Evolutionary conservation across 2,888 invertebrate species (phyloP).

Genomic region (Eremobia ochroleuca): DNA sequence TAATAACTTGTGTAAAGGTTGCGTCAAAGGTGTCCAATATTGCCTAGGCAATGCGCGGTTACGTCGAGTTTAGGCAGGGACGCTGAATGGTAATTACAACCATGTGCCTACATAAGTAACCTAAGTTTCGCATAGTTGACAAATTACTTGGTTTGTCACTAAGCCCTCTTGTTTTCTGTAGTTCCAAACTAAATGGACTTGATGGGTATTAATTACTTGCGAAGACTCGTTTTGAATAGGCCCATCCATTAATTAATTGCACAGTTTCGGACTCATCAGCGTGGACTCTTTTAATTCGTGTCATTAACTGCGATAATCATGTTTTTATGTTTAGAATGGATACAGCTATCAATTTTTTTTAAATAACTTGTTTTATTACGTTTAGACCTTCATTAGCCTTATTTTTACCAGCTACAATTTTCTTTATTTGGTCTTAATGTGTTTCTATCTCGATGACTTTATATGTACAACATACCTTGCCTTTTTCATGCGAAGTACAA

Average conservation of each 20-base stretch:
- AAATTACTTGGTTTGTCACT: conserved; percentile 54
- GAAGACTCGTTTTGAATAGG: conserved; percentile 41
- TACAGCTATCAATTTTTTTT: conserved; percentile 21
- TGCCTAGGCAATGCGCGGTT: conserved; percentile 59
- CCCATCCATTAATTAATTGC: conserved; percentile 48
- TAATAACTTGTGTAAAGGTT: conserved; percentile 60
- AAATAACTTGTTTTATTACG: conserved; percentile 42
- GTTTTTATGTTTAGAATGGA: conserved; percentile 35
- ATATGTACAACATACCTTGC: conserved; percentile 37
- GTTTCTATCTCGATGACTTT: conserved; percentile 40
- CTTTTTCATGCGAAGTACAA: conserved; percentile 26
- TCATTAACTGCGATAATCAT: conserved; percentile 42
- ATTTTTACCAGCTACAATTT: conserved; percentile 49
- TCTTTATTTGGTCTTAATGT: conserved; percentile 55
- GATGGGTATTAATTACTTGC: conserved; percentile 55
- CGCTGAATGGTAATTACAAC: conserved; percentile 42
- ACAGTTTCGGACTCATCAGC: conserved; percentile 45
- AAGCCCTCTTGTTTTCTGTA: conserved; percentile 50
- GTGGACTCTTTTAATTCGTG: conserved; percentile 40
- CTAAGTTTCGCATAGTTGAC: conserved; percentile 52
- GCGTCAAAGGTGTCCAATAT: conserved; percentile 62
- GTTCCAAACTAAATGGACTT: conserved; percentile 52
- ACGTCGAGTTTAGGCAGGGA: conserved; percentile 32
- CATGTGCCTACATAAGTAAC: conserved; percentile 34
- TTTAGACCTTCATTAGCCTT: conserved; percentile 48